These are phyloP conservation scores for Kradibia gibbosae DNA, from an alignment of 1,140 invertebrate species.

Conservation along the genomic window DNA sequence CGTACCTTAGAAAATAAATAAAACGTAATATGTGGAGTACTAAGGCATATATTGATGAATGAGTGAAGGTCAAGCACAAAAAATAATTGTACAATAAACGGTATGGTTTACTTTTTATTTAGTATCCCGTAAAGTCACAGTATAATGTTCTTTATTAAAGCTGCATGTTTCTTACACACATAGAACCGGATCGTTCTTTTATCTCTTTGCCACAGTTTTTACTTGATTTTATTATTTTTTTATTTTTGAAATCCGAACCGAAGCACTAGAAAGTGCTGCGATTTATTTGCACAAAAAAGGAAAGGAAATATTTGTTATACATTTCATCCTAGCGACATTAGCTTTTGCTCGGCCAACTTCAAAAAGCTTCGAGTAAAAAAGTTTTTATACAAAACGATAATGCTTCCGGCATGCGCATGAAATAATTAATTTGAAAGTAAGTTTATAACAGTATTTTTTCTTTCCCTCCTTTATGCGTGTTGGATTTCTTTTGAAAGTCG, in stretches of 20 bases:
- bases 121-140: slow-evolving; percentile 72
- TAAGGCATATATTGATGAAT: not conserved
- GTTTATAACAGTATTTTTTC: not conserved
- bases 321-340: slow-evolving; percentile 5
- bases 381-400: slow-evolving; percentile 11
- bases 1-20: too few relatives aligned
- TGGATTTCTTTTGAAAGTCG: not conserved
- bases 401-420: not conserved
- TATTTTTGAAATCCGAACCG: not conserved
- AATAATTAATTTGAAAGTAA: slow-evolving; percentile 17
- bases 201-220: slow-evolving; percentile 64
- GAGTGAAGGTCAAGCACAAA: not conserved
- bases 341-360: not conserved
- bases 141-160: slow-evolving; percentile 73
- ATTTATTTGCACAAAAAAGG: not conserved
- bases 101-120: slow-evolving; percentile 73
- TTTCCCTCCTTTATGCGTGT: not conserved
- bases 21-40: too few relatives aligned
- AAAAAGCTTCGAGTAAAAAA: slow-evolving; percentile 3
- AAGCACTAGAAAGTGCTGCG: slow-evolving; percentile 9
- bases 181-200: slow-evolving; percentile 65
- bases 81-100: slow-evolving; percentile 59
- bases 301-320: slow-evolving; percentile 11
- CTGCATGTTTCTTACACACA: slow-evolving; percentile 73
- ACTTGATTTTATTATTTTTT: slow-evolving; percentile 1